phyloP scores from a whole-genome alignment of 2,888 invertebrate genomes.

The Lamproptera curius region DNA sequence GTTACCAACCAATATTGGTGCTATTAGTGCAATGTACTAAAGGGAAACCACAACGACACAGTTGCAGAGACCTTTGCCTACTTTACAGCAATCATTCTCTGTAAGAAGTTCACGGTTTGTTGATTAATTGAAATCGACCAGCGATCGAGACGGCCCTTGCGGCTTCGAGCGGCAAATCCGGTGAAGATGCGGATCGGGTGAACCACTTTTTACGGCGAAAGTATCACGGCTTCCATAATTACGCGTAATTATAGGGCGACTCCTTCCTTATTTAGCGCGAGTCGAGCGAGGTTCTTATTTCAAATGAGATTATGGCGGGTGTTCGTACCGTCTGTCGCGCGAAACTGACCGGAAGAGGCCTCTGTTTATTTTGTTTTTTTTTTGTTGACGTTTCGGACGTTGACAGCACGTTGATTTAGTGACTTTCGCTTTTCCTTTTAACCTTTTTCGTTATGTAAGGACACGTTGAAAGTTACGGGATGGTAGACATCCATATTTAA shows the following conservation, averaged over 20 bases:
- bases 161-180: slow-evolving; percentile 43
- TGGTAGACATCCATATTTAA: too few relatives aligned
- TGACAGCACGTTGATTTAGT: too few relatives aligned
- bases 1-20: too few relatives aligned
- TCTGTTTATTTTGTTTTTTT: background rate
- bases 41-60: too few relatives aligned
- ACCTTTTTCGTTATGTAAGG: too few relatives aligned
- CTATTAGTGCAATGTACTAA: too few relatives aligned
- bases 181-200: slow-evolving; percentile 53
- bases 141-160: slow-evolving; percentile 28
- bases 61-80: too few relatives aligned
- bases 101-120: background rate
- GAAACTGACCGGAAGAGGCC: background rate
- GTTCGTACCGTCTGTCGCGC: background rate
- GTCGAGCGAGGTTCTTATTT: slow-evolving; percentile 14
- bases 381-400: too few relatives aligned
- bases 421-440: too few relatives aligned
- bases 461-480: too few relatives aligned
- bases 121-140: background rate
- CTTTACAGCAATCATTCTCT: too few relatives aligned
- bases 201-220: slow-evolving; percentile 60
- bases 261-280: slow-evolving; percentile 45
- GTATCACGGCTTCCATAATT: slow-evolving; percentile 53
- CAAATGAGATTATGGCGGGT: background rate
- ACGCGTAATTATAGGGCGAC: slow-evolving; percentile 59